These are phyloP conservation scores for Acanthochromis polyacanthus DNA, from an alignment of 2,113 vertebrate species.

Conservation along the genomic window DNA sequence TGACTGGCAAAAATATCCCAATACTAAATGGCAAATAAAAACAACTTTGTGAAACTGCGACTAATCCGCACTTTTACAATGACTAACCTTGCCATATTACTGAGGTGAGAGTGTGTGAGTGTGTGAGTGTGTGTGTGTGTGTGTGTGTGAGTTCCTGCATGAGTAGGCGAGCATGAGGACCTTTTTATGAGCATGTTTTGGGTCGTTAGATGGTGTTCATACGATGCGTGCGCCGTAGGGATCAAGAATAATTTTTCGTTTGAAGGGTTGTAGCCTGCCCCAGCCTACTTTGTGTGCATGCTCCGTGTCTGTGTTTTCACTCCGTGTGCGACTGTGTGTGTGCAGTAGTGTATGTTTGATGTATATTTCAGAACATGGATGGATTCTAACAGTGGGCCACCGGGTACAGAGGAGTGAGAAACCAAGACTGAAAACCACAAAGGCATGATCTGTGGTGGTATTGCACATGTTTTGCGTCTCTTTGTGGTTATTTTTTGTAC, in stretches of 20 bases:
- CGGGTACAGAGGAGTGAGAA: too few species aligned
- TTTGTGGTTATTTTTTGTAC: too few species aligned
- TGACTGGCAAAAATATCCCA: conserved; percentile 79
- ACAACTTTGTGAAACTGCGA: conserved; percentile 83
- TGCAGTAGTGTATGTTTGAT: conserved; percentile 21
- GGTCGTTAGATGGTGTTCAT: conserved; percentile 38
- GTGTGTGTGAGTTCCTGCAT: conserved; percentile 35
- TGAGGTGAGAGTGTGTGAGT: conserved; percentile 47
- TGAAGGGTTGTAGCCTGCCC: conserved; percentile 28
- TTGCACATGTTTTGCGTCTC: too few species aligned
- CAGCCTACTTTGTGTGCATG: conserved; percentile 65
- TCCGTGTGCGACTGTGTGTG: conserved; percentile 3
- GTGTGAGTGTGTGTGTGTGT: conserved; percentile 1
- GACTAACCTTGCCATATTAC: conserved; percentile 80
- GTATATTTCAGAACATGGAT: conserved; percentile 27
- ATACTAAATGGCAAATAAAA: conserved; percentile 85
- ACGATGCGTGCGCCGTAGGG: conserved; percentile 23
- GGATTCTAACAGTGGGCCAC: too few species aligned
- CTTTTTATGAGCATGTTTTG: conserved; percentile 63
- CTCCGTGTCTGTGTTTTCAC: conserved; percentile 44
- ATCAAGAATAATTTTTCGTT: not conserved
- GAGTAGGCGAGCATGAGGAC: conserved; percentile 56
- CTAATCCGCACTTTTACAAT: conserved; percentile 85
- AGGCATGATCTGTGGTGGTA: too few species aligned
- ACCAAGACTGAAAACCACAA: too few species aligned